These are phyloP conservation scores for Chrysotoxum bicinctum DNA, from an alignment of 2,888 invertebrate genomes.

Conservation along the genomic window DNA sequence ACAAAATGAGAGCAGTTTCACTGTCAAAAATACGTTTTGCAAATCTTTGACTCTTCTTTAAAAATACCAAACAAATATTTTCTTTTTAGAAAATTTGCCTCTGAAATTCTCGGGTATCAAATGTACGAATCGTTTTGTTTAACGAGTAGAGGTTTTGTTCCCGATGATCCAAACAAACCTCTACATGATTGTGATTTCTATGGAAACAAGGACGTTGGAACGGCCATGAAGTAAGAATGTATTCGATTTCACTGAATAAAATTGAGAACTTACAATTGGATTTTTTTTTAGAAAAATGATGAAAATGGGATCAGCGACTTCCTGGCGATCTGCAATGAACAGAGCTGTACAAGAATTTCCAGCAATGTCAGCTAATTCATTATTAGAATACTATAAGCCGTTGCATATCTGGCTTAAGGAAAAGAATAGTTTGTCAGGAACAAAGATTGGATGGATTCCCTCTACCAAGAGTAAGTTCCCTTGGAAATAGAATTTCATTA, in stretches of 20 bases:
- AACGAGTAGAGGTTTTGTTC: conserved; percentile 83
- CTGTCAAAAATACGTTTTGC: too few species aligned
- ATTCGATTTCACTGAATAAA: conserved; percentile 43
- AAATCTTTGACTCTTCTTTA: too few species aligned
- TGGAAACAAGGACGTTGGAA: conserved; percentile 89
- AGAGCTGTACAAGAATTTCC: conserved; percentile 87
- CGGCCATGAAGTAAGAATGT: conserved; percentile 82
- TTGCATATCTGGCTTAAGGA: conserved; percentile 86
- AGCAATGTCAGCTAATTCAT: conserved; percentile 87
- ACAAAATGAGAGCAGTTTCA: too few species aligned
- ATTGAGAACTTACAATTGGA: too few species aligned
- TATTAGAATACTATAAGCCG: conserved; percentile 91
- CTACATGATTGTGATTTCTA: conserved; percentile 94
- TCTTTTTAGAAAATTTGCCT: conserved; percentile 87
- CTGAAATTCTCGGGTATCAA: conserved; percentile 91
- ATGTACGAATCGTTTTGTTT: conserved; percentile 88
- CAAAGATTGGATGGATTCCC: conserved; percentile 84
- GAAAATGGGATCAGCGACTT: conserved; percentile 85
- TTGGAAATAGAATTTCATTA: neutral
- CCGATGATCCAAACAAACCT: conserved; percentile 84
- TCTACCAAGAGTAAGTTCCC: conserved; percentile 43
- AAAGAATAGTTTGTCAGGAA: conserved; percentile 86
- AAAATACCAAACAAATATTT: neutral
- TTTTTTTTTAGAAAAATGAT: conserved; percentile 82
- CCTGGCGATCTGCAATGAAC: conserved; percentile 89